These are phyloP conservation scores for Rhinopomastus cyanomelas DNA, from an alignment of 2,113 vertebrate species.

Conservation along the genomic window DNA sequence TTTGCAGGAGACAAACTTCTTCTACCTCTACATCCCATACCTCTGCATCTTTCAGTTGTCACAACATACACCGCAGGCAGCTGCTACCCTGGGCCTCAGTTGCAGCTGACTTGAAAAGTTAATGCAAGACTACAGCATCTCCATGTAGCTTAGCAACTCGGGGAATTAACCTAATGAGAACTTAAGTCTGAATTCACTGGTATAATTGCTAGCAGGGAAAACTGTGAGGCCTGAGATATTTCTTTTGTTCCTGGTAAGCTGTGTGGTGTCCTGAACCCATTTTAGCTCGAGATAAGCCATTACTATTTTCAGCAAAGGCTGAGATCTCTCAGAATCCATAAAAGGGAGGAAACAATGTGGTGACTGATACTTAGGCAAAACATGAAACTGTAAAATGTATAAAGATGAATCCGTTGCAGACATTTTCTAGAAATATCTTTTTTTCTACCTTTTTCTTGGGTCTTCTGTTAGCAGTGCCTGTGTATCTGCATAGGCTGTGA, in stretches of 20 bases:
- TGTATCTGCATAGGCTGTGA: not conserved
- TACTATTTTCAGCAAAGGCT: not conserved
- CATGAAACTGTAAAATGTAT: not conserved
- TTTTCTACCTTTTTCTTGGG: not conserved
- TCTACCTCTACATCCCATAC: no score
- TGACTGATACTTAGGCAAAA: not conserved
- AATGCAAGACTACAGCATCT: not conserved
- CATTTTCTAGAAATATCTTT: not conserved
- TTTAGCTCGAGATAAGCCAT: not conserved
- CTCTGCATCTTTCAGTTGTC: not conserved
- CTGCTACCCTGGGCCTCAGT: not conserved
- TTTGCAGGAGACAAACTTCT: not conserved
- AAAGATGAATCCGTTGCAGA: not conserved
- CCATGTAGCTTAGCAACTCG: not conserved
- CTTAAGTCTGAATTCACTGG: not conserved
- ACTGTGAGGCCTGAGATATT: not conserved
- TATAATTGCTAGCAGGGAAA: not conserved
- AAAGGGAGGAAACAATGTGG: not conserved
- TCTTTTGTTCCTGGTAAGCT: not conserved
- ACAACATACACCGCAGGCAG: rapidly evolving
- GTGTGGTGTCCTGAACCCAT: not conserved
- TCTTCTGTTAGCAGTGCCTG: not conserved
- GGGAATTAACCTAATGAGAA: not conserved
- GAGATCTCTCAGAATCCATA: not conserved
- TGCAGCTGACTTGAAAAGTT: not conserved